Conservation (phyloP, 2,797 vertebrate genomes). For the Pseudopleuronectes americanus region DNA sequence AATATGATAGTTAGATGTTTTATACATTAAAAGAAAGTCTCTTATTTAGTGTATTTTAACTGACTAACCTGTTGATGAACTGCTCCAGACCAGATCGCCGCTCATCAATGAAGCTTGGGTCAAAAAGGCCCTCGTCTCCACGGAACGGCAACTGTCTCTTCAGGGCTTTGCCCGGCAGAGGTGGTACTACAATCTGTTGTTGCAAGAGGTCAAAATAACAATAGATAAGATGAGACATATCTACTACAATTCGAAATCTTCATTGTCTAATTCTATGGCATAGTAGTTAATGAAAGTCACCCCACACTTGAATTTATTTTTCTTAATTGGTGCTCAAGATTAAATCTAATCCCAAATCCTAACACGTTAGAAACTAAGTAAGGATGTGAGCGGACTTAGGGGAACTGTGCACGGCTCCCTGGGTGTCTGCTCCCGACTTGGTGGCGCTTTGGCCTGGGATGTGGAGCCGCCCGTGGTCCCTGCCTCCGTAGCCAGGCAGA, state of each 20-base stretch:
- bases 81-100: conserved; percentile 95
- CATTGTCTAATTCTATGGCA: neutral
- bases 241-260: neutral
- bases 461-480: too few species aligned
- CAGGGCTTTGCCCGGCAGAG: conserved; percentile 96
- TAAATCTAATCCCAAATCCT: neutral
- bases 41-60: neutral
- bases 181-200: conserved; percentile 95
- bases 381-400: neutral
- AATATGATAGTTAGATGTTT: neutral
- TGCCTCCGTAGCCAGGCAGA: too few species aligned
- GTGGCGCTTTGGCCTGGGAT: too few species aligned
- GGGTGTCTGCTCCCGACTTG: too few species aligned
- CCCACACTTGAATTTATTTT: neutral
- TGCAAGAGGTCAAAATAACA: neutral
- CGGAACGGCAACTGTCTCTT: conserved; percentile 98
- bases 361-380: neutral
- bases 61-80: conserved; percentile 96
- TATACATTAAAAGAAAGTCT: neutral
- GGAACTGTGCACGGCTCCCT: too few species aligned
- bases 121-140: conserved; percentile 97
- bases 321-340: neutral
- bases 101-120: conserved; percentile 98
- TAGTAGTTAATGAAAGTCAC: neutral
- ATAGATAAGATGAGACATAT: neutral